phyloP scores from a whole-genome alignment of 2,113 vertebrate genomes.

The Nothobranchius kuhntae region DNA sequence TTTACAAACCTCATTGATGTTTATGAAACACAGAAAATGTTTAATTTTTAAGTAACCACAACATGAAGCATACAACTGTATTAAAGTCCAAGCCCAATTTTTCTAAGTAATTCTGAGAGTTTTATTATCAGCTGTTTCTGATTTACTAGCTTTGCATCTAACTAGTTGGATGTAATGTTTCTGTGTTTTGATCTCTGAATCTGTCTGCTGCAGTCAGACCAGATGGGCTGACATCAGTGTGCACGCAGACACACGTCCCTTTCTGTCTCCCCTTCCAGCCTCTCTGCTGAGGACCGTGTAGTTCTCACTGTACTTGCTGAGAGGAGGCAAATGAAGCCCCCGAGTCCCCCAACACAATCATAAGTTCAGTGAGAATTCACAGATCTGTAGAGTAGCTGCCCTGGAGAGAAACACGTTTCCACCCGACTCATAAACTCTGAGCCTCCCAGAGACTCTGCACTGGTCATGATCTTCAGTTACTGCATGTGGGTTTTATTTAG shows the following conservation, averaged over 20 bases:
- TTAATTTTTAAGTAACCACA: too few relatives aligned
- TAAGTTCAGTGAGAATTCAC: constrained; percentile 58
- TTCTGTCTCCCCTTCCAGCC: constrained; percentile 26
- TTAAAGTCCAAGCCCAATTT: too few relatives aligned
- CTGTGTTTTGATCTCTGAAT: too few relatives aligned
- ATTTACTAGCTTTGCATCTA: too few relatives aligned
- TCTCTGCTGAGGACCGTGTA: constrained; percentile 10
- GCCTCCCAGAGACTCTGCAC: neutral
- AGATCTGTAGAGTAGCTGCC: constrained; percentile 42
- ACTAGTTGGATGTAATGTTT: too few relatives aligned
- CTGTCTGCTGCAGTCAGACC: too few relatives aligned
- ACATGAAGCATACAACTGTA: too few relatives aligned
- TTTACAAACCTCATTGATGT: too few relatives aligned
- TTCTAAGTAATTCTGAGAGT: too few relatives aligned
- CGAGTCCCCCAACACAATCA: constrained; percentile 43
- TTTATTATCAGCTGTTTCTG: too few relatives aligned
- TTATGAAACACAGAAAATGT: too few relatives aligned
- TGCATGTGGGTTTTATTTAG: too few relatives aligned
- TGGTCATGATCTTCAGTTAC: neutral
- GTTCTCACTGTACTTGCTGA: constrained; percentile 38
- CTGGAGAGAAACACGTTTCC: constrained; percentile 14
- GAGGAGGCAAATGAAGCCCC: constrained; percentile 11
- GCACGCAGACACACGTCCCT: neutral
- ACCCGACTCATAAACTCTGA: constrained; percentile 12
- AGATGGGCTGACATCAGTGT: neutral